Conservation (phyloP, 2,888 invertebrate species). For the Drosophila silvestris region DNA sequence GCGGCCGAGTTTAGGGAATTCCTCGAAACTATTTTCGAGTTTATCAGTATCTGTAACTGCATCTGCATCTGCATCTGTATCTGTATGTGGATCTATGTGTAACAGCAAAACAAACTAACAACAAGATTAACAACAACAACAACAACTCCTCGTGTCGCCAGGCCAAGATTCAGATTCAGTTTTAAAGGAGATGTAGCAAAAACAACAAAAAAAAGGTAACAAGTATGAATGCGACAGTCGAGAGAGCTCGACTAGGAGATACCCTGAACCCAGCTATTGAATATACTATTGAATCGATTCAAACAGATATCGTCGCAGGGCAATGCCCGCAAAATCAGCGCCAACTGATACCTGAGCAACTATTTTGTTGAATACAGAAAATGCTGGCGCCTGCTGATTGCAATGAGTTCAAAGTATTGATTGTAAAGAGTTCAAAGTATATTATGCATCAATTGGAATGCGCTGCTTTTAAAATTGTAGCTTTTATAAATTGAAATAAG, state of each 20-base stretch:
- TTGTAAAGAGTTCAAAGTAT: background rate
- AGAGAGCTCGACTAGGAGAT: background rate
- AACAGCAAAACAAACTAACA: constrained; percentile 36
- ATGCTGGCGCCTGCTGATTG: background rate
- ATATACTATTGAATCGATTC: background rate
- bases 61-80: constrained; percentile 24
- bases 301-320: background rate
- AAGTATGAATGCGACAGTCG: constrained; percentile 18
- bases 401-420: background rate
- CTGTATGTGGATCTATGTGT: constrained; percentile 45
- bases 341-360: background rate
- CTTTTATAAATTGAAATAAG: background rate
- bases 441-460: background rate
- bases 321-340: no score
- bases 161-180: constrained; percentile 36
- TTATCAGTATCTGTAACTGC: constrained; percentile 52
- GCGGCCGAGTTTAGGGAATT: constrained; percentile 71
- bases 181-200: constrained; percentile 27
- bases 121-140: constrained; percentile 36
- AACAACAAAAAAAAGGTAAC: constrained; percentile 9
- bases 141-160: constrained; percentile 46
- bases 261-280: background rate
- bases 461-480: background rate
- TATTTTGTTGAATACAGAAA: background rate
- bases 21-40: constrained; percentile 74